Evolutionary conservation across 2,888 invertebrate genomes (phyloP).

Genomic region (Xanthorhoe spadicearia): DNA sequence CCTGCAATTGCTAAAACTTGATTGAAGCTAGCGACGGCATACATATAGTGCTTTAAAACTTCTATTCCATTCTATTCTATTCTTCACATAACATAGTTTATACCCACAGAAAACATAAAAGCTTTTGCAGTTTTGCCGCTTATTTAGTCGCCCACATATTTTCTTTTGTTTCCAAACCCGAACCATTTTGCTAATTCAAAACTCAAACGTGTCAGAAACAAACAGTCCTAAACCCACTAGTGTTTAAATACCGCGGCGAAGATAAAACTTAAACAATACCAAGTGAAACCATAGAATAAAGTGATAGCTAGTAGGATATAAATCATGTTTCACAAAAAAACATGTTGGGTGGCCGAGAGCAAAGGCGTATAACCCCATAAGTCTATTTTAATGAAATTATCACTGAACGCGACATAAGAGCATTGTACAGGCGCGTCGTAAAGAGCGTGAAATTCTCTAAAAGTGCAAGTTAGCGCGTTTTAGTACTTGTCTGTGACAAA

Average conservation of each 20-base stretch:
- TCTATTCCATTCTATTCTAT: too few relatives aligned
- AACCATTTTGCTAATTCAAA: neutral
- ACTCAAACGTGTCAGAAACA: conserved; percentile 6
- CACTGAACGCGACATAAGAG: conserved; percentile 16
- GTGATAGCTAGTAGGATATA: conserved; percentile 9
- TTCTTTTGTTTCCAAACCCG: neutral
- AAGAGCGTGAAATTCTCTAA: conserved; percentile 39
- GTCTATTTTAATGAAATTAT: conserved; percentile 29
- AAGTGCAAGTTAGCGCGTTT: conserved; percentile 51
- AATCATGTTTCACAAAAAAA: conserved; percentile 24
- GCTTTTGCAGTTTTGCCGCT: neutral
- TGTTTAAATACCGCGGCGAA: conserved; percentile 16
- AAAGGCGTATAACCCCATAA: conserved; percentile 21
- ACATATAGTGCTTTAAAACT: too few relatives aligned
- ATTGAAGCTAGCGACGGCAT: too few relatives aligned
- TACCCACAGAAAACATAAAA: neutral
- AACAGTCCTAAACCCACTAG: conserved; percentile 8
- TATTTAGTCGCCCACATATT: neutral
- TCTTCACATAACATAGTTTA: neutral
- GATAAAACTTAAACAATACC: conserved; percentile 21
- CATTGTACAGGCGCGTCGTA: conserved; percentile 56
- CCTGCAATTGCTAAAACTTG: too few relatives aligned
- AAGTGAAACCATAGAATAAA: conserved; percentile 8
- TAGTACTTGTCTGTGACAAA: conserved; percentile 61
- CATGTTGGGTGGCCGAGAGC: conserved; percentile 23